Percentiles rank a stretch among this genome's conserved stretches.
Conservation (phyloP, 2,113 vertebrate species). For the Nycticebus coucang region DNA sequence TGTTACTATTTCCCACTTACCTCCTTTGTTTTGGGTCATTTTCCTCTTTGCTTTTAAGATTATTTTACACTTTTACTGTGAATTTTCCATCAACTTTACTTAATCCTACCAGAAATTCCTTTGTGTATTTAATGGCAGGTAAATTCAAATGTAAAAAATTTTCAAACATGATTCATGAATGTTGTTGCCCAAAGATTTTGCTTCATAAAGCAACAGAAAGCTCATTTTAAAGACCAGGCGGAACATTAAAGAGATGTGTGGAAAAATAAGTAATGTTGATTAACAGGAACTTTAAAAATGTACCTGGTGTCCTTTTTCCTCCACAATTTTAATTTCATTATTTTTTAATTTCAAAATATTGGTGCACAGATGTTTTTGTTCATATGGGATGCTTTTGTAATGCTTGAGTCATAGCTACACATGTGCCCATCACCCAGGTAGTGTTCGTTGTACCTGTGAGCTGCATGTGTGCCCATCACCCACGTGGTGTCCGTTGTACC, state of each 20-base stretch:
- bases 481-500: too few species aligned
- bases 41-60: neutral
- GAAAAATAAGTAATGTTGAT: conserved; percentile 27
- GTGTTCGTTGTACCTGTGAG: too few species aligned
- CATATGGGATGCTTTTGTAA: too few species aligned
- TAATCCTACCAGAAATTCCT: neutral
- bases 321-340: too few species aligned
- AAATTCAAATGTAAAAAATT: neutral
- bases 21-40: neutral
- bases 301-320: neutral
- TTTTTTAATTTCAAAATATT: too few species aligned
- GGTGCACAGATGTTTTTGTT: too few species aligned
- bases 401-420: too few species aligned
- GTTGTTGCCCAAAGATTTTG: neutral
- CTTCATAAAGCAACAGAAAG: neutral
- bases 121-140: neutral
- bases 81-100: neutral
- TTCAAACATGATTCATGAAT: neutral
- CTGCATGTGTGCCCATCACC: too few species aligned
- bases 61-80: neutral
- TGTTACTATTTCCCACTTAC: neutral
- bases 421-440: too few species aligned
- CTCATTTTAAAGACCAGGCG: neutral
- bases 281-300: neutral
- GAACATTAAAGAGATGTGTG: neutral